Conservation (phyloP, 2,797 vertebrate genomes). For the Poecile montanus region DNA sequence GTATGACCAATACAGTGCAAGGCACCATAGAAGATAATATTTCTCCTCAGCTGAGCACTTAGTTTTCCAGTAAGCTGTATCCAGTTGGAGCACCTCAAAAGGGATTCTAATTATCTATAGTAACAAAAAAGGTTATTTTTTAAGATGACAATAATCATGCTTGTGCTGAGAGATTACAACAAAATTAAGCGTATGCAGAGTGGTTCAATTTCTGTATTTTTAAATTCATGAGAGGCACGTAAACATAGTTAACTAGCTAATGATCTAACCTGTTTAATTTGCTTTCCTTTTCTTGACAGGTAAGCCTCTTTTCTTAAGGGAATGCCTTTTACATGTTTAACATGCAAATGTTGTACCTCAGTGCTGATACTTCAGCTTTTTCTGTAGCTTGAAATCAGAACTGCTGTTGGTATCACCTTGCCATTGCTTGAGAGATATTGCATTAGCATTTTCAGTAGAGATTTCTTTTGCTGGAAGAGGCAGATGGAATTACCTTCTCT, state of each 20-base stretch:
- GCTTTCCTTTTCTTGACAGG: background rate
- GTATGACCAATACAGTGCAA: background rate
- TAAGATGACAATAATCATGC: background rate
- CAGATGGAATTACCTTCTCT: conserved; percentile 10
- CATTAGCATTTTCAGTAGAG: conserved; percentile 24
- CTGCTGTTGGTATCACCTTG: background rate
- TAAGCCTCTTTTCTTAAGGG: background rate
- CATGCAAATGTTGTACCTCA: background rate
- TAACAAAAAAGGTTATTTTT: background rate
- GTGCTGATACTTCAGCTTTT: background rate
- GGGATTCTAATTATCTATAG: background rate
- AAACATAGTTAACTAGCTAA: background rate
- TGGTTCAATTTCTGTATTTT: background rate
- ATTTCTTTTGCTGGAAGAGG: background rate
- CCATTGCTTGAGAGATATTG: background rate
- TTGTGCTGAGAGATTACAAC: background rate
- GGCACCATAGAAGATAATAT: background rate
- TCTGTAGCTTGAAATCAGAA: background rate
- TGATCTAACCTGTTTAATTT: background rate
- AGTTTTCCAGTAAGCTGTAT: background rate
- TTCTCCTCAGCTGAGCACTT: background rate
- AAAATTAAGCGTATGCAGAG: background rate
- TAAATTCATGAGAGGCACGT: background rate
- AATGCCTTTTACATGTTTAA: background rate
- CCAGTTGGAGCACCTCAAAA: background rate